Base-by-base conservation (phyloP, 2,888 invertebrate genomes). In the Ophion ventricosus region DNA sequence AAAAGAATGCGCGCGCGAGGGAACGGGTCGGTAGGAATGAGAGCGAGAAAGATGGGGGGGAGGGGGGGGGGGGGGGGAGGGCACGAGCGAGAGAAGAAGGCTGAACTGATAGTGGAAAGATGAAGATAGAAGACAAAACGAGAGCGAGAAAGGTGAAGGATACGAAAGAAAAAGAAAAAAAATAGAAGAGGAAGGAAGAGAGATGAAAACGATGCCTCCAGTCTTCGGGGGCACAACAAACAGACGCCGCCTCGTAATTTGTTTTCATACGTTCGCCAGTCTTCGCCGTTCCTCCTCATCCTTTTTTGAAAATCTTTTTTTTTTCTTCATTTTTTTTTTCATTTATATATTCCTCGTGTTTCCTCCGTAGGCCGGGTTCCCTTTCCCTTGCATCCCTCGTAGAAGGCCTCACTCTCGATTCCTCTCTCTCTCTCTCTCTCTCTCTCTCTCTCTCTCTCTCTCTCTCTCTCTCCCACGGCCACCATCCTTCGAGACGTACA, bases 221-320 rank as follows among this genome's bases (percentile, higher is more conserved):
- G 83, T 85, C 87, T 87, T 87, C 73, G 87, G 84, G 86, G 83
- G 86, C 89, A 91, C 92, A 92, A 92, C 91, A 92, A 92, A 92
- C 92, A 91, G 91, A 91, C 90, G 91, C 92, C 92, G 92, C 91
- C 92, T 91, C 92, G 91, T 92, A 92, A 92, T 92, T 92, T 92
- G 92, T 92, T 92, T 92, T 92, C 91, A 91, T 91, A 91, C 91
- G 90, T 91, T 89, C 89, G 89, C 89, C 86, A 85, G 86, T 85
- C 84, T 80, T 83, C 83, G 82, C 82, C 84, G 78, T 79, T 79
- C 79, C 82, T 67, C 74, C 64, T 82, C 76, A 79, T 80, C 70
- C 84, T 80, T 78, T 80, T 74, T 35, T 7, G 35, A 35, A 35
- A 35, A 80, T 77, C 49, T 35, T 78, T 77, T 63, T 57, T 67